Evolutionary conservation across 2,113 vertebrate species (phyloP), one percentile per base, ranked within the genome.

Genomic region (Dipodomys spectabilis): DNA sequence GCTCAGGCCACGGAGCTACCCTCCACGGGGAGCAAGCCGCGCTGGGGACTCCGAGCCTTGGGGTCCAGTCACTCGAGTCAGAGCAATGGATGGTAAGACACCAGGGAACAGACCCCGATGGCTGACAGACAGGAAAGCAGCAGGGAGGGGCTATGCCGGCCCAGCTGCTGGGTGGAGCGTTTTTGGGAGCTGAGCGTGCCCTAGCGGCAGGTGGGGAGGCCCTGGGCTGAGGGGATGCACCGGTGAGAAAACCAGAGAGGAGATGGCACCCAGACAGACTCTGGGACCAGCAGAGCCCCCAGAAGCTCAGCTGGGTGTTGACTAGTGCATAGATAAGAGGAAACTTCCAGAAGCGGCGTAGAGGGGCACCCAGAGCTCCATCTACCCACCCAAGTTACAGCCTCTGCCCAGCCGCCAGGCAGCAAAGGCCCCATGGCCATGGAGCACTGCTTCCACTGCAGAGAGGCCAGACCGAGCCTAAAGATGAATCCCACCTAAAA

Each of bases 111-210:
- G 57, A 30, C 35, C 2, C 49, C 2, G 57, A 65, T 18, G 0
- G 0, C 11, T 4, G n/a, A 23, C 0, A 7, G n/a, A 23, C 0
- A 7, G 57, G 69, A 45, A 30, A 12, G 16, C 5, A 7, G 9
- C 0, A 0, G 15, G 77, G 39, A 3, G 2, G 3, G 39, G 60
- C 20, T 6, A 1, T 0, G 12, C 16, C 6, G 0, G 20, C 64
- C 22, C 1, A 0, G 72, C 60, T 0, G 11, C 18, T 19, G 4
- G 6, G 6, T 18, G 1, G 7, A 60, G 69, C 0, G 0, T 16
- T 1, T 20, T 35, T 22, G 6, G 80, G 35, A 53, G 15, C 16
- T 0, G 27, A 16, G 7, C 0, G 25, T 1, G 16, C 60, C 4
- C 2, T 0, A 3, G 20, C 4, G 9, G 62, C 3, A 67, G 72